Base-by-base conservation (phyloP, 2,113 vertebrate genomes). In the Sardina pilchardus region DNA sequence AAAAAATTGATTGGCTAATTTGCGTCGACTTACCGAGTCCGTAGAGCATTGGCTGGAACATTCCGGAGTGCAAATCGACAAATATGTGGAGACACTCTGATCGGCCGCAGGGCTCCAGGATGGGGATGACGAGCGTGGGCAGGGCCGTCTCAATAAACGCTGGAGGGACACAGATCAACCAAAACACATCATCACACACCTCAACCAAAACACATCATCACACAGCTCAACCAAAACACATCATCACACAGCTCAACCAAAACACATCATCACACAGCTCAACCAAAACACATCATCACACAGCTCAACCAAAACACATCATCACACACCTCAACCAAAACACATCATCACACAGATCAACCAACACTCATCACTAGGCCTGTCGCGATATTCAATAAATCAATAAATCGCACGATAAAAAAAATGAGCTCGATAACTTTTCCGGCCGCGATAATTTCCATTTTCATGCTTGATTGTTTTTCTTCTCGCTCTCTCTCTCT, bases 71-170 rank as follows among this genome's bases (percentile, higher is more conserved):
- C 91, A 99, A 95, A 92, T 99, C 98, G 45, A 99, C 98, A 93
- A 99, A 99, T 89, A 99, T 96, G 90, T 99, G 98, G 50, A 99
- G 96, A 92, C 98, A 99, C 91, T 99, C 98, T 0, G 97, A 99
- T 67, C 97, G 97, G 82, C 97, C 96, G 83, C 98, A 99, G 1
- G 98, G 98, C 88, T 99, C 98, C 90, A 99, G 95, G 87, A 99
- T 98, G 0, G 98, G 98, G 92, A 99, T 95, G 80, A 99, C 96
- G 39, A 99, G 95, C 43, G 98, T 98, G 67, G 98, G 98, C 89
- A 99, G 94, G 91, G 98, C 97, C 0, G 96, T 98, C 91, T 99
- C 98, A 84, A 99, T 97, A 91, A 98, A 99, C 0, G 98, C 98
- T 99, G 90, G 45, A 44, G 67, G 24, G 83, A 86, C 24, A 83